These are phyloP conservation scores for Netelia inedita DNA, from an alignment of 2,888 invertebrate species.

Conservation along the genomic window DNA sequence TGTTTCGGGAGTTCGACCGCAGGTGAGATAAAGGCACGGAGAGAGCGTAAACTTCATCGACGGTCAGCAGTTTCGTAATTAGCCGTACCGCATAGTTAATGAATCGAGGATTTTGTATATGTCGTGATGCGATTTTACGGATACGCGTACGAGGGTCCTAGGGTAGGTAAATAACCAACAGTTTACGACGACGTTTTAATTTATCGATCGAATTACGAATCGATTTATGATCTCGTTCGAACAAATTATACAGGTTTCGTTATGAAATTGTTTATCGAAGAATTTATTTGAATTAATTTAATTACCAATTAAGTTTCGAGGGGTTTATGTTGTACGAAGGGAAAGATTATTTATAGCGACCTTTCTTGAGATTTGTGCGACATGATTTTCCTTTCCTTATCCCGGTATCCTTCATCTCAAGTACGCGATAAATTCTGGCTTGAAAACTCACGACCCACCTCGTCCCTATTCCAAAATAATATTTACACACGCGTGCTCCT, in stretches of 20 bases:
- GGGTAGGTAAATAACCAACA: too few relatives aligned
- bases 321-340: too few relatives aligned
- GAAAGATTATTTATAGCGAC: conserved; percentile 2
- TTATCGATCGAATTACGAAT: too few relatives aligned
- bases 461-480: conserved; percentile 43
- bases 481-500: conserved; percentile 25
- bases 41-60: conserved; percentile 32
- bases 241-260: too few relatives aligned
- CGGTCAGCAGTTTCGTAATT: conserved; percentile 38
- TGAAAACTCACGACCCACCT: conserved; percentile 20
- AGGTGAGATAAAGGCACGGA: conserved; percentile 11
- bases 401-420: conserved; percentile 17
- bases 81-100: conserved; percentile 36
- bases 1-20: conserved; percentile 49
- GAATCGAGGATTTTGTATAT: conserved; percentile 5
- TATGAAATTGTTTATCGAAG: too few relatives aligned
- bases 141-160: background rate
- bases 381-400: conserved; percentile 20
- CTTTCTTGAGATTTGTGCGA: conserved; percentile 6
- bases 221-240: too few relatives aligned
- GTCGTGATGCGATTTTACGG: background rate
- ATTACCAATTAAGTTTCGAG: too few relatives aligned
- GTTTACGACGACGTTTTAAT: too few relatives aligned
- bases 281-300: too few relatives aligned
- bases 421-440: conserved; percentile 34